A percentile compares a stretch with the other conserved stretches of the same genome.
phyloP scores from a whole-genome alignment of 2,113 vertebrate species.

The Amia ocellicauda region DNA sequence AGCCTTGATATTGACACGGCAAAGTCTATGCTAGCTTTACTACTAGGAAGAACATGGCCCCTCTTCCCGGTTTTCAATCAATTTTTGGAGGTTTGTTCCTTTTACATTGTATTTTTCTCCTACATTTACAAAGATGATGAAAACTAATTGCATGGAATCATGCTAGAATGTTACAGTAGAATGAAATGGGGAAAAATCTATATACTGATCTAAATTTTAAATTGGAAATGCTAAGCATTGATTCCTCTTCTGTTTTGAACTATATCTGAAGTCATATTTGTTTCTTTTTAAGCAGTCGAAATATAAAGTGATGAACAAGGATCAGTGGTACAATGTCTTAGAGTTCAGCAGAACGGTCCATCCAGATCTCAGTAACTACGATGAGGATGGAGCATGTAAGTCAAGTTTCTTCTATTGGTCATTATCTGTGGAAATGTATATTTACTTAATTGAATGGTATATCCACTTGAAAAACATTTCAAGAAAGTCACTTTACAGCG shows the following conservation, averaged over 20 bases:
- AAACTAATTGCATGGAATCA: not conserved
- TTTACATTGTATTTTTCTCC: constrained; percentile 13
- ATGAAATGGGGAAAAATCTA: too few species aligned
- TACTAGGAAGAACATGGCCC: constrained; percentile 89
- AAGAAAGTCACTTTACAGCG: too few species aligned
- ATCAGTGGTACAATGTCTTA: constrained; percentile 97
- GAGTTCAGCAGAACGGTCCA: constrained; percentile 95
- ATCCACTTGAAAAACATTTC: too few species aligned
- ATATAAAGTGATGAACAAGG: constrained; percentile 95
- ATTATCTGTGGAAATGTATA: too few species aligned
- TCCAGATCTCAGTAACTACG: constrained; percentile 94
- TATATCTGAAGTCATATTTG: too few species aligned
- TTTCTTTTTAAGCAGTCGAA: constrained; percentile 82
- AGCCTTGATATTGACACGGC: constrained; percentile 95
- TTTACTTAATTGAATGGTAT: too few species aligned
- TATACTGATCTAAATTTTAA: too few species aligned
- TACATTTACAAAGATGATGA: not conserved
- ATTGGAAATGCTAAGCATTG: too few species aligned
- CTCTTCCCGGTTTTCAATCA: constrained; percentile 90
- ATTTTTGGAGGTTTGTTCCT: constrained; percentile 83
- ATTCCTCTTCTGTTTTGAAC: not conserved
- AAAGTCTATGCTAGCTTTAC: constrained; percentile 88
- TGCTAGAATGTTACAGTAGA: too few species aligned
- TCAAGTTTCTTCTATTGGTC: constrained; percentile 48
- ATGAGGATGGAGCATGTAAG: constrained; percentile 97